These are phyloP conservation scores for Mormyrus iriodes DNA, from an alignment of 2,113 vertebrate species.

Conservation along the genomic window DNA sequence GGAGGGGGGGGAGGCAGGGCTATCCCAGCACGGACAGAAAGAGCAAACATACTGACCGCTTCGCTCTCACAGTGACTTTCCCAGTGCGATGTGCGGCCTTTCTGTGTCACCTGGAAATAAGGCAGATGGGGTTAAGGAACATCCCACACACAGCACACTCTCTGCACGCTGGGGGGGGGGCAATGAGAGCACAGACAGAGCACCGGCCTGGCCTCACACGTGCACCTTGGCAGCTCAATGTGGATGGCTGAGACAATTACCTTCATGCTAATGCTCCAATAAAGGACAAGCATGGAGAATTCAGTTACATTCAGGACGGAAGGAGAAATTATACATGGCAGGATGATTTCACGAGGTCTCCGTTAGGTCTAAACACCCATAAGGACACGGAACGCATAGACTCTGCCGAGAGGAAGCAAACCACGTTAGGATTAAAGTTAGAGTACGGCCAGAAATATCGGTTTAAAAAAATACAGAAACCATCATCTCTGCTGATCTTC, in stretches of 20 bases:
- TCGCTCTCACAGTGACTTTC: conserved; percentile 92
- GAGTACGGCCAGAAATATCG: not conserved
- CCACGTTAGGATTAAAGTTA: not conserved
- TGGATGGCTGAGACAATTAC: not conserved
- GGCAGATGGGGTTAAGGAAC: conserved; percentile 70
- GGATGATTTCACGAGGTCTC: not conserved
- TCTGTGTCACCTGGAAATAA: conserved; percentile 95
- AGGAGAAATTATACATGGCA: not conserved
- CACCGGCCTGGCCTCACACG: not conserved
- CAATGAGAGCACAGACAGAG: conserved; percentile 20
- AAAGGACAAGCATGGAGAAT: not conserved
- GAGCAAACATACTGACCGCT: conserved; percentile 79
- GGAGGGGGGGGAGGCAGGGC: conserved; percentile 12
- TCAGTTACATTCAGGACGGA: not conserved
- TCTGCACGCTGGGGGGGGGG: not conserved
- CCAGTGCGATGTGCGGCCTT: conserved; percentile 81
- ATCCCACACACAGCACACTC: conserved; percentile 34
- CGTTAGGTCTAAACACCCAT: not conserved
- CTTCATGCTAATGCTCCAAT: not conserved
- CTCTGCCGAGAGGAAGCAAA: not conserved
- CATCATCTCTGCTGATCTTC: not conserved
- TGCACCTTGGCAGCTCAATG: not conserved
- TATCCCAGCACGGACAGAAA: conserved; percentile 23
- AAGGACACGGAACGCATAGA: not conserved
- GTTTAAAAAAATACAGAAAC: not conserved